Conservation (phyloP, 2,888 invertebrate genomes). For the Drosophila affinis region DNA sequence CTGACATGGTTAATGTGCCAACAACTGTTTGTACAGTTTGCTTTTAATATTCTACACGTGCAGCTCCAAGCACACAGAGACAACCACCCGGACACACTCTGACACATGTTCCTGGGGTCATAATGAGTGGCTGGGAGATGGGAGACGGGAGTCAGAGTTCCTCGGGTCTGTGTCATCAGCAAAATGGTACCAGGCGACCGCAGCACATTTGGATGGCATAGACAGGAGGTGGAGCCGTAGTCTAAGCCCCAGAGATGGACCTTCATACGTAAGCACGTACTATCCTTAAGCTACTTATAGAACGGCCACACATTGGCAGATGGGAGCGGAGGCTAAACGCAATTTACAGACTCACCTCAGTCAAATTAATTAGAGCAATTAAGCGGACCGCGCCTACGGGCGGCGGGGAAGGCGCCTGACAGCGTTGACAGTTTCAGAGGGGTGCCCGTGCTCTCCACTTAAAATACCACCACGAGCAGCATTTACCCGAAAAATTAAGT, state of each 20-base stretch:
- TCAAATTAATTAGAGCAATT: conserved; percentile 73
- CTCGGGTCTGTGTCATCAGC: conserved; percentile 56
- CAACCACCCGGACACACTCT: background rate
- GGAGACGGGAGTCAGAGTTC: conserved; percentile 14
- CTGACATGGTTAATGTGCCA: conserved; percentile 50
- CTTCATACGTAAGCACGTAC: conserved; percentile 12
- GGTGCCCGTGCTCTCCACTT: background rate
- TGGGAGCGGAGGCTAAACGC: conserved; percentile 9
- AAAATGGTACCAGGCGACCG: conserved; percentile 49
- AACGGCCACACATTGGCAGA: background rate
- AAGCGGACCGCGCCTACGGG: conserved; percentile 42
- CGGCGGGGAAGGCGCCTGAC: conserved; percentile 25
- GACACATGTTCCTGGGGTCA: conserved; percentile 13
- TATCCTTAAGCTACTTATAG: conserved; percentile 40
- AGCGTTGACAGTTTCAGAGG: conserved; percentile 9
- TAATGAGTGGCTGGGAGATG: conserved; percentile 23
- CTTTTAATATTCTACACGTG: conserved; percentile 65
- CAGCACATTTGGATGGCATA: conserved; percentile 24
- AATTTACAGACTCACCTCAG: conserved; percentile 62
- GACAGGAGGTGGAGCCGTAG: conserved; percentile 19
- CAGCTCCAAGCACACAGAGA: conserved; percentile 14
- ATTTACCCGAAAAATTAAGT: conserved; percentile 37
- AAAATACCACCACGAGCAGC: background rate
- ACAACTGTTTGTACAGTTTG: conserved; percentile 47
- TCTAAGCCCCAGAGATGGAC: conserved; percentile 39